Evolutionary conservation across 2,888 invertebrate species (phyloP).

Genomic region (Ophraella communa): DNA sequence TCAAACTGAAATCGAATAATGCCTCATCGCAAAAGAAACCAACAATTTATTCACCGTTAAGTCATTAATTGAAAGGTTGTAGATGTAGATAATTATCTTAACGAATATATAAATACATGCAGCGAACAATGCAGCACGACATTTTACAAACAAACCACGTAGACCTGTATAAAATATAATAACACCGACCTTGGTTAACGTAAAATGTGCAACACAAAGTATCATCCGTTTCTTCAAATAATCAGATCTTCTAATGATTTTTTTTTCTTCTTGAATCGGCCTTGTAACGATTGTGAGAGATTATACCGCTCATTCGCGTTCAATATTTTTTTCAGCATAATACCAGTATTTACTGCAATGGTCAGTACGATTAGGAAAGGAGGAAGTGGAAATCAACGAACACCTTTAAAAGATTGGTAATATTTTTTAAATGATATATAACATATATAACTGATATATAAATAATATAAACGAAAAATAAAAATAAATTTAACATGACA

Average conservation of each 20-base stretch:
- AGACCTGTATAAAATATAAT: conserved; percentile 42
- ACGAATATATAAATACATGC: conserved; percentile 41
- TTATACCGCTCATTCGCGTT: background rate
- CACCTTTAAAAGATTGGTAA: no score
- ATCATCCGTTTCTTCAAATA: conserved; percentile 46
- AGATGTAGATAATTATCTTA: conserved; percentile 9
- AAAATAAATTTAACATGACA: no score
- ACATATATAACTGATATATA: no score
- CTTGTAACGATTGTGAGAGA: conserved; percentile 46
- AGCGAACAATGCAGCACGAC: conserved; percentile 50
- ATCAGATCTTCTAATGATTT: conserved; percentile 41
- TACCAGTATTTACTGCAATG: background rate
- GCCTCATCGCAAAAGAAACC: background rate
- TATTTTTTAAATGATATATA: background rate
- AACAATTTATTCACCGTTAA: background rate
- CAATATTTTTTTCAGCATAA: background rate
- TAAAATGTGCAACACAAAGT: conserved; percentile 43
- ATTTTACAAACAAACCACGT: conserved; percentile 44
- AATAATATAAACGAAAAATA: no score
- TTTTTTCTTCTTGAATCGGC: conserved; percentile 38
- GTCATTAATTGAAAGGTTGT: conserved; percentile 1
- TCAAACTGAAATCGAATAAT: background rate
- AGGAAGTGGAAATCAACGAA: background rate
- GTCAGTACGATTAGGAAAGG: background rate
- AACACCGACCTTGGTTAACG: conserved; percentile 48